Percentiles rank a stretch among this genome's conserved stretches.
These are phyloP conservation scores for Ophion ventricosus DNA, from an alignment of 2,888 invertebrate genomes.

Conservation along the genomic window DNA sequence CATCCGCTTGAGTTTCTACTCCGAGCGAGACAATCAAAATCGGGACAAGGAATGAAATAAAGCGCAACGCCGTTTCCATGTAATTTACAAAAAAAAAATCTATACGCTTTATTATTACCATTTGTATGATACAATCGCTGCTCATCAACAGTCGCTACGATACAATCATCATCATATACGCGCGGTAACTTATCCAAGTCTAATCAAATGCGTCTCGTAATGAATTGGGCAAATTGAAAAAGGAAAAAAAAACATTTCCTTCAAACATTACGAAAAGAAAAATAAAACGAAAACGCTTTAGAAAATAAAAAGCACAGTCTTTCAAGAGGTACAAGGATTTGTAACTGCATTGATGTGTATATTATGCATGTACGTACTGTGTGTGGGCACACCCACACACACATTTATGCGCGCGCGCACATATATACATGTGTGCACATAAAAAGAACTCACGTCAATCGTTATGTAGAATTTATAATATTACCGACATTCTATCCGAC, in stretches of 20 bases:
- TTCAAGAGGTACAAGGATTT: slow-evolving; percentile 60
- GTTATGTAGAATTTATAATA: background rate
- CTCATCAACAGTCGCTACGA: slow-evolving; percentile 54
- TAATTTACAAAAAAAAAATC: slow-evolving; percentile 57
- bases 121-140: slow-evolving; percentile 63
- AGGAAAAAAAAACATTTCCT: slow-evolving; percentile 5
- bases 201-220: slow-evolving; percentile 51
- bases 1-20: no score
- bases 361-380: background rate
- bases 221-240: slow-evolving; percentile 1
- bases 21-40: background rate
- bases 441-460: background rate
- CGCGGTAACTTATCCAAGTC: slow-evolving; percentile 22
- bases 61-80: background rate
- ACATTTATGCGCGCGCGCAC: background rate
- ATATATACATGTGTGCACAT: background rate
- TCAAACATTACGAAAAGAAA: slow-evolving; percentile 6
- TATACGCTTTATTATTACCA: slow-evolving; percentile 58
- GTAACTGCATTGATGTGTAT: slow-evolving; percentile 35
- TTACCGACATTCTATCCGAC: background rate
- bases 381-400: background rate
- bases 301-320: slow-evolving; percentile 64
- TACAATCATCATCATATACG: slow-evolving; percentile 31
- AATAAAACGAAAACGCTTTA: slow-evolving; percentile 45
- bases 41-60: background rate